Conservation (phyloP, 2,113 vertebrate species). For the Varanus komodoensis region DNA sequence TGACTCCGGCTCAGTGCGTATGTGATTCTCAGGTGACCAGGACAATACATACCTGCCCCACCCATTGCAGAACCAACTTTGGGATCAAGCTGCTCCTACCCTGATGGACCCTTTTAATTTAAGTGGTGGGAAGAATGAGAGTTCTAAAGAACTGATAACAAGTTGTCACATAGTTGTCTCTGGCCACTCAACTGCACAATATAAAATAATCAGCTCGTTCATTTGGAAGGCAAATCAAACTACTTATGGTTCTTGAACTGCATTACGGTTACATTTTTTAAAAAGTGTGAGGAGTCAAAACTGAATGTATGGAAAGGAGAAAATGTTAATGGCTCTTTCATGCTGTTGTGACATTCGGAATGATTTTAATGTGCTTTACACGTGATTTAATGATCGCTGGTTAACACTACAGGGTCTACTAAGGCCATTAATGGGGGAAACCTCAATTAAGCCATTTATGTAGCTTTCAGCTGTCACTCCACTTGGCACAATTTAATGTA, state of each 20-base stretch:
- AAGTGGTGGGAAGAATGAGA: background rate
- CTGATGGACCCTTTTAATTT: too few relatives aligned
- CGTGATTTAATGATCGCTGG: background rate
- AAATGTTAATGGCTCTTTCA: accelerated
- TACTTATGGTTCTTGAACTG: background rate
- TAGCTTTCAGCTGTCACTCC: background rate
- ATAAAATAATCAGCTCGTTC: background rate
- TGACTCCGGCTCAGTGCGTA: too few relatives aligned
- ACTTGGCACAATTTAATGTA: background rate
- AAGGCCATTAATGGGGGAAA: background rate
- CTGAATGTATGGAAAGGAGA: constrained; percentile 12
- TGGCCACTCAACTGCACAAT: accelerated
- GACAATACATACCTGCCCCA: too few relatives aligned
- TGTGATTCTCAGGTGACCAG: too few relatives aligned
- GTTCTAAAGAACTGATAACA: background rate
- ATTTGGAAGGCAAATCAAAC: constrained; percentile 12
- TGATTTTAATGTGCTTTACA: background rate
- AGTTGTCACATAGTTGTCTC: accelerated
- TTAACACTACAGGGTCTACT: accelerated
- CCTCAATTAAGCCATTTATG: background rate
- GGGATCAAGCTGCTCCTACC: background rate
- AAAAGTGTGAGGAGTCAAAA: accelerated
- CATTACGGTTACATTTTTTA: background rate
- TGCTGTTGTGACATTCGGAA: background rate
- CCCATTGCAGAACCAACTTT: too few relatives aligned